Conservation (phyloP, 2,888 invertebrate species). For the Pediacus dermestoides region DNA sequence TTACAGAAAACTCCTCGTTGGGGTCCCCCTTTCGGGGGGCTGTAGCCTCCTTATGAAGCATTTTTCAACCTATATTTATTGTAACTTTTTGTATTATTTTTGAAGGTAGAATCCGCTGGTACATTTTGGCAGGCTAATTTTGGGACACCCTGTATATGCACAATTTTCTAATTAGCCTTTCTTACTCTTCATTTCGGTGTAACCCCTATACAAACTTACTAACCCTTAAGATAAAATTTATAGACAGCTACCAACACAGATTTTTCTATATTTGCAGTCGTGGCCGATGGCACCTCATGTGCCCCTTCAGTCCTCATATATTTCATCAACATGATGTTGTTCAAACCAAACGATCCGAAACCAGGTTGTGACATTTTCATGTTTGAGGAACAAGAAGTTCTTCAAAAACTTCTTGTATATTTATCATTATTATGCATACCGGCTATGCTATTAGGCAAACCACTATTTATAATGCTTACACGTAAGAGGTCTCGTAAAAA, state of each 20-base stretch:
- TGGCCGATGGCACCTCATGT: constrained; percentile 51
- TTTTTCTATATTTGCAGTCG: constrained; percentile 19
- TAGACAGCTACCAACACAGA: neutral
- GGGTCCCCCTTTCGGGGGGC: too few relatives aligned
- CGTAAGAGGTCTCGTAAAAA: constrained; percentile 37
- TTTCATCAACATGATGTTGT: constrained; percentile 77
- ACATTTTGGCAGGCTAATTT: too few relatives aligned
- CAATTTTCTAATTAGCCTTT: too few relatives aligned
- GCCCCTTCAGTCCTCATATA: constrained; percentile 75
- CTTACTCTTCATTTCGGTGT: neutral
- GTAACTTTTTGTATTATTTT: too few relatives aligned
- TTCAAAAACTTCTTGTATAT: constrained; percentile 64
- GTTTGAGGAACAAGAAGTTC: constrained; percentile 56
- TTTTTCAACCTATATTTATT: too few relatives aligned
- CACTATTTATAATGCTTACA: constrained; percentile 57
- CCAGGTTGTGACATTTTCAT: constrained; percentile 56
- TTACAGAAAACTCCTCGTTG: too few relatives aligned
- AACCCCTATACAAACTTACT: neutral
- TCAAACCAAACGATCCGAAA: constrained; percentile 42
- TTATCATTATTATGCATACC: constrained; percentile 70
- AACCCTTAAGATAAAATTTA: constrained; percentile 4
- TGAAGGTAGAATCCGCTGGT: too few relatives aligned
- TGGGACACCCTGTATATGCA: too few relatives aligned
- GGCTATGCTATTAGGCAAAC: constrained; percentile 75
- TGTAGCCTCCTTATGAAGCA: too few relatives aligned